These are phyloP conservation scores for Deilephila elpenor DNA, from an alignment of 2,888 invertebrate genomes.

Conservation along the genomic window DNA sequence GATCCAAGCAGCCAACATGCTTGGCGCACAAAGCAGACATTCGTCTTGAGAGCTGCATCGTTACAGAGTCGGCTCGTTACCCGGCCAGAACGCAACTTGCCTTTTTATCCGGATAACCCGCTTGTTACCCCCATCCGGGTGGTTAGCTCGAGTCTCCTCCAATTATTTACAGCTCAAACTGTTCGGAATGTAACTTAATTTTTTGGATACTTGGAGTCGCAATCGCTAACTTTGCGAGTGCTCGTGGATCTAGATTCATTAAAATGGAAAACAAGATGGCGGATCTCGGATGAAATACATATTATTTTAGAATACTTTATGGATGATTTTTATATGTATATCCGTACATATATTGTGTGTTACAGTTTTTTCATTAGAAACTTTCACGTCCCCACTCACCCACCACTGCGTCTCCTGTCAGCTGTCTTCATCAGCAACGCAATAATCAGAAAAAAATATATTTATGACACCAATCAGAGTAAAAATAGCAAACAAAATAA, in stretches of 20 bases:
- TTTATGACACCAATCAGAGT: no score
- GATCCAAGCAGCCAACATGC: constrained; percentile 39
- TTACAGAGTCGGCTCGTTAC: constrained; percentile 56
- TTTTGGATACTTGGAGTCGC: constrained; percentile 45
- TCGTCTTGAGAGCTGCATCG: constrained; percentile 60
- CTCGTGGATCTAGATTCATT: constrained; percentile 18
- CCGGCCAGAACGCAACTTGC: constrained; percentile 37
- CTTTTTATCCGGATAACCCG: constrained; percentile 65
- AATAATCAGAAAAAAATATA: no score
- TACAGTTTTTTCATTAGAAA: no score
- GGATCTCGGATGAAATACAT: not conserved
- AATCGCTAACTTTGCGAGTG: constrained; percentile 22
- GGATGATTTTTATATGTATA: no score
- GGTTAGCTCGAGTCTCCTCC: constrained; percentile 81
- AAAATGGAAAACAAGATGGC: constrained; percentile 5
- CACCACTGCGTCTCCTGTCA: no score
- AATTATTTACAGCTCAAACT: constrained; percentile 78
- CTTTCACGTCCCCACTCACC: no score
- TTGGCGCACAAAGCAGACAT: constrained; percentile 50
- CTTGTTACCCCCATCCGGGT: constrained; percentile 74
- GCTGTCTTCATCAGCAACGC: no score
- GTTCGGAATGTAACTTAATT: constrained; percentile 57
- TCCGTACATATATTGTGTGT: no score
- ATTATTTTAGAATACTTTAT: no score
- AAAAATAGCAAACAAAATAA: no score